Base-by-base conservation (phyloP, 2,888 invertebrate genomes). In the Chymomyza fuscimana region DNA sequence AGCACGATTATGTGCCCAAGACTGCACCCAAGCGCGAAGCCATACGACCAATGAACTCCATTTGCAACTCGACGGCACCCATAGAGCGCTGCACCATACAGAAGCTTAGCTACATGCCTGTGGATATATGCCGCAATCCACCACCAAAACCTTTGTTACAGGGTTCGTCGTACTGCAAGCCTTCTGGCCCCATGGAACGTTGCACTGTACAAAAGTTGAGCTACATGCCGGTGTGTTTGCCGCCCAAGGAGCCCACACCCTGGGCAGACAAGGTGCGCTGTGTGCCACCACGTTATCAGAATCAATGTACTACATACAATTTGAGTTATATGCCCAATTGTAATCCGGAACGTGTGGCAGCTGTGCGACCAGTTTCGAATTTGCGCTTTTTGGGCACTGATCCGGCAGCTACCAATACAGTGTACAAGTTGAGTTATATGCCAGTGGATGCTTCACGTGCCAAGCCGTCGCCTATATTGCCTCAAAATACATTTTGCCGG, bases 1-100 rank as follows among this genome's bases (percentile, higher is more conserved):
- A 95, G 54, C 95, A 95, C 88, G 95, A 96, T 92, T 96, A 92
- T 85, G 94, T 95, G 56, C 94, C 94, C 1, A 95, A 95, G 82
- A 94, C 94, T 0, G 92, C 92, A 69, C 93, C 86, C 46, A 88
- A 81, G 71, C 80, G 89, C 2, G 70, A 73, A 10, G 87, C 89
- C 0, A 86, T 90, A 54, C 29, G 70, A 40, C 90, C 89, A 0
- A 67, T 73, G 0, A 78, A 79, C 16, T 88, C 88, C 25, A 89
- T 92, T 25, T 81, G 78, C 52, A 85, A 80, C 40, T 80, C 81
- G 4, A 79, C 80, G 36, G 91, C 86, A 5, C 90, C 91, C 2
- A 72, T 92, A 56, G 91, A 92, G 61, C 89, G 89, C 19, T 89
- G 89, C 66, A 92, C 92, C 12, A 81, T 91, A 5, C 91, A 91